Base-by-base conservation (phyloP, 37 sponge, comb jelly and placozoan genomes). In the Axinella damicornis region DNA sequence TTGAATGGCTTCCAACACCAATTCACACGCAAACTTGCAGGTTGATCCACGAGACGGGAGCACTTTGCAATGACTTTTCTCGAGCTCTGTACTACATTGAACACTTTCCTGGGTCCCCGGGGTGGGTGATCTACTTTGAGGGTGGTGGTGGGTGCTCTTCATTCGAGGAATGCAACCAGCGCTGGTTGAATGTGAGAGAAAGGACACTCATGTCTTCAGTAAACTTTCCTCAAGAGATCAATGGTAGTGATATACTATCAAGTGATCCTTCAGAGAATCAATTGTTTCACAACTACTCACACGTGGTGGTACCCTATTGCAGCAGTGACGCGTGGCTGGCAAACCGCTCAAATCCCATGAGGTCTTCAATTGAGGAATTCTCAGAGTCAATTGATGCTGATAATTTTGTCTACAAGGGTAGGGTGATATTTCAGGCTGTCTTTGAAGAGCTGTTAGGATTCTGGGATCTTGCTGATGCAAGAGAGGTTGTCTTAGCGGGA, bases 71-170 rank as follows among this genome's bases (percentile, higher is more conserved):
- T 65, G 92, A 92, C 80, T 73, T 65, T 65, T 55, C 60, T 18
- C 40, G 27, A 41, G 88, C 84, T n/a, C 30, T 62, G 19, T 87
- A 78, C 69, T 83, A 77, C 52, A 61, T 46, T 30, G 66, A 41
- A 35, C 52, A 28, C 21, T 13, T 33, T 13, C 54, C 34, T 25
- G 65, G 30, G 21, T 27, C 41, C 14, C 30, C 35, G 27, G 37
- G 64, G n/a, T 95, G 92, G 92, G 66, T 92, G 27, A 79, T 92
- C 4, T 83, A 74, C 64, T 83, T 95, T 33, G 96, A 92, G 63
- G 85, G 96, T 27, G 96, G 96, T 28, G 91, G 93, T 18, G 93
- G 93, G 22, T 95, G 96, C 69, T 84, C 77, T 14, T 76, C 71
- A 55, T 54, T 60, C 13, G 53, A 64, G 17, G 90, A 89, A 17